These are phyloP conservation scores for Zapus hudsonius DNA, from an alignment of 2,113 vertebrate species.

Conservation along the genomic window DNA sequence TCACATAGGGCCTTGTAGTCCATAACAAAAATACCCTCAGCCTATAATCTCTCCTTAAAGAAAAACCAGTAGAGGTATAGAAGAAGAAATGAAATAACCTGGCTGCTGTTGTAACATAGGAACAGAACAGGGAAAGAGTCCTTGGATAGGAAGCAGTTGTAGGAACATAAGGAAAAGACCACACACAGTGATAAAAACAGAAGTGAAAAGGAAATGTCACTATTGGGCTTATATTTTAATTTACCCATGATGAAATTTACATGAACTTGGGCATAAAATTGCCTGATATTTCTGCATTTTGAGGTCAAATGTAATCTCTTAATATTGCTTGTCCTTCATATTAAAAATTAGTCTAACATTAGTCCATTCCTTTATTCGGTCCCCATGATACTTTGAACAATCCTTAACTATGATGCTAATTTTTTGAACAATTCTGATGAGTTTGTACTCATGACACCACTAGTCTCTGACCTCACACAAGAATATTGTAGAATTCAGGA, in stretches of 20 bases:
- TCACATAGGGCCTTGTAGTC: too few relatives aligned
- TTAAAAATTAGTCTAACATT: neutral
- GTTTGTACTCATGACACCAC: neutral
- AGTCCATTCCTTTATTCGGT: neutral
- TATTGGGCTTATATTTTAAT: neutral
- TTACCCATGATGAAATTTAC: neutral
- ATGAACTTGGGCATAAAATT: neutral
- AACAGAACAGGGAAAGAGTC: neutral
- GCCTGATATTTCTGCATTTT: neutral
- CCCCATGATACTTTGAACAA: neutral
- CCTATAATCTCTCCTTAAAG: neutral
- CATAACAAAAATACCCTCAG: neutral
- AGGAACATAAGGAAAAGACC: neutral
- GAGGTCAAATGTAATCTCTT: neutral
- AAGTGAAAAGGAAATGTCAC: neutral
- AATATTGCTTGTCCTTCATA: neutral
- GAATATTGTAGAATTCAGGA: neutral
- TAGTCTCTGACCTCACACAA: neutral
- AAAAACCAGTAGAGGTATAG: neutral
- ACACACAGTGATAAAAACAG: accelerated
- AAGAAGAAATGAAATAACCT: neutral
- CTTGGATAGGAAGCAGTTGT: neutral
- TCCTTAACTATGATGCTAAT: neutral
- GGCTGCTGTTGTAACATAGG: too few relatives aligned
- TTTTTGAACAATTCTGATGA: neutral